A percentile compares a stretch with the other conserved stretches of the same genome.
Evolutionary conservation across 2,888 invertebrate species (phyloP).

Genomic region (Maniola hyperantus): DNA sequence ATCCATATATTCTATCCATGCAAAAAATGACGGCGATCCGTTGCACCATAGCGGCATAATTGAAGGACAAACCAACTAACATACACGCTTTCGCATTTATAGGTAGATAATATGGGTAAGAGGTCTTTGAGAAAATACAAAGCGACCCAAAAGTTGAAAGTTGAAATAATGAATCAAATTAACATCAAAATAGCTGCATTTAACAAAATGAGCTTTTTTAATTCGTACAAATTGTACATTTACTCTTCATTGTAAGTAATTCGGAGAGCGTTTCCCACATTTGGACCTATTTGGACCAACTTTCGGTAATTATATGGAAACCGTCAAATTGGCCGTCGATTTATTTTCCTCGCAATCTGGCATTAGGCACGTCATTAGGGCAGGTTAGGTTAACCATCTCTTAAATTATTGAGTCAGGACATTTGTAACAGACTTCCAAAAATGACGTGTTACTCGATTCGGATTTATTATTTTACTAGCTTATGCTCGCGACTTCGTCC

Average conservation of each 20-base stretch:
- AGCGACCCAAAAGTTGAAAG: not conserved
- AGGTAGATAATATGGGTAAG: too few species aligned
- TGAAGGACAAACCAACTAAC: too few species aligned
- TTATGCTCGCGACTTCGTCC: too few species aligned
- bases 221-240: slow-evolving; percentile 1
- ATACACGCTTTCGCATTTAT: too few species aligned
- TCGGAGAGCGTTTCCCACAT: not conserved
- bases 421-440: too few species aligned
- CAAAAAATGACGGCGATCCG: too few species aligned
- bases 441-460: too few species aligned
- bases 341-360: slow-evolving; percentile 8
- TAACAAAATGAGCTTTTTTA: not conserved
- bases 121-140: not conserved
- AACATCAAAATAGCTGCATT: not conserved
- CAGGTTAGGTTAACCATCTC: not conserved
- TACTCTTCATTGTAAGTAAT: not conserved
- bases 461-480: too few species aligned
- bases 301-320: slow-evolving; percentile 10
- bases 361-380: slow-evolving; percentile 12
- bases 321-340: slow-evolving; percentile 13
- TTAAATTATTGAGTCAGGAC: not conserved
- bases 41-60: too few species aligned
- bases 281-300: not conserved
- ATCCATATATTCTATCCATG: too few species aligned
- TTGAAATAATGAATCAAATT: not conserved